phyloP scores from a whole-genome alignment of 2,888 invertebrate species.

The Mylabris sibirica region DNA sequence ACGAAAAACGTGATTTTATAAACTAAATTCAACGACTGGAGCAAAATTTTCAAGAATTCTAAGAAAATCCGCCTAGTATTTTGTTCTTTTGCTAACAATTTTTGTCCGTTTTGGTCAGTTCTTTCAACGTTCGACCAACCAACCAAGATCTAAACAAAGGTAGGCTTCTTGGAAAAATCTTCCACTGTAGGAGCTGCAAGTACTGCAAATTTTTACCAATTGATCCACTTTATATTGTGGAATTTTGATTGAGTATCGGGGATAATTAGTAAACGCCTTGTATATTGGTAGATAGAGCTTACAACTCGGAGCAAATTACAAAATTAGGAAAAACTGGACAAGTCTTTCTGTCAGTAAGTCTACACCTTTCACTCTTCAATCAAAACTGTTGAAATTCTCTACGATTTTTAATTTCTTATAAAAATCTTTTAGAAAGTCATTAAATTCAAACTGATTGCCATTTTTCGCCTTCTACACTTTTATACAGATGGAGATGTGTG shows the following conservation, averaged over 20 bases:
- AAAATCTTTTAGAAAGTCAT: constrained; percentile 20
- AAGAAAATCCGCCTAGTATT: no score
- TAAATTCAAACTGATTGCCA: neutral
- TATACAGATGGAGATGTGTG: neutral
- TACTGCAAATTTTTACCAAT: neutral
- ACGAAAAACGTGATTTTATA: no score
- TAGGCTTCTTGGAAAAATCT: no score
- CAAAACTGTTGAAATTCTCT: constrained; percentile 27
- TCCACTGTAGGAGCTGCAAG: no score
- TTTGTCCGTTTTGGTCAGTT: no score
- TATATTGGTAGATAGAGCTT: neutral
- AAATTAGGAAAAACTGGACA: neutral
- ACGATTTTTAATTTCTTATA: neutral
- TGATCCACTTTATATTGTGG: no score
- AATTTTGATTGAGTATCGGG: neutral
- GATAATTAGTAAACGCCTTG: neutral
- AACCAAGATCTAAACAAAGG: no score
- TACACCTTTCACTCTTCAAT: constrained; percentile 27
- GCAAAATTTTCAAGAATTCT: no score
- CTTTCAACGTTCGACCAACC: no score
- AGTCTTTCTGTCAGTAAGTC: constrained; percentile 7
- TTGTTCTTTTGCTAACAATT: no score
- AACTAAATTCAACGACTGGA: no score
- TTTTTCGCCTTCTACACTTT: neutral
- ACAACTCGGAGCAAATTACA: neutral